Conservation (phyloP, 2,797 vertebrate species). For the Poliocrania exsul region DNA sequence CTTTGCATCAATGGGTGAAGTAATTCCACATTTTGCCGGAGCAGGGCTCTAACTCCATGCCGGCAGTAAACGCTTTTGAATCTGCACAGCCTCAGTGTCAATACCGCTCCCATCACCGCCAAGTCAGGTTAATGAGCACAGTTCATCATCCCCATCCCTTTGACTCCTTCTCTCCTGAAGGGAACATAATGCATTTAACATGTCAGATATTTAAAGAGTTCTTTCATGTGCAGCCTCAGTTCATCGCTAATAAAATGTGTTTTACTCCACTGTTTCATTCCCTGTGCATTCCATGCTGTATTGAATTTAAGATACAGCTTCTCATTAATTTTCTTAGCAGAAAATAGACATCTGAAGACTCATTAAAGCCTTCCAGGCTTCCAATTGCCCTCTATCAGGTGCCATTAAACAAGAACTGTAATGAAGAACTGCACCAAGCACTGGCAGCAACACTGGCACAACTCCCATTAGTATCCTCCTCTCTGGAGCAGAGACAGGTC, state of each 20-base stretch:
- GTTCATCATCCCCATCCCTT: conserved; percentile 61
- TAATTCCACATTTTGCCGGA: background rate
- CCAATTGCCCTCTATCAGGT: background rate
- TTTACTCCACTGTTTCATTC: conserved; percentile 56
- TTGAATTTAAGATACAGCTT: conserved; percentile 28
- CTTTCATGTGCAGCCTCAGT: conserved; percentile 55
- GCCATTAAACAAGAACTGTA: background rate
- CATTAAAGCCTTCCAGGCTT: background rate
- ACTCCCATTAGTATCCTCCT: accelerated
- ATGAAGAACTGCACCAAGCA: accelerated
- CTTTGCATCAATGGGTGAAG: background rate
- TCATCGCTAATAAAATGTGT: conserved; percentile 67
- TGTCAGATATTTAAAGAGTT: conserved; percentile 60
- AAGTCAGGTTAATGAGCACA: conserved; percentile 61
- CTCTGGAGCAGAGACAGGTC: background rate
- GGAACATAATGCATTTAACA: conserved; percentile 69
- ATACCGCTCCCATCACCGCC: conserved; percentile 2
- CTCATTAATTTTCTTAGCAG: conserved; percentile 21
- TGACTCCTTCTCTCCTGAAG: conserved; percentile 56
- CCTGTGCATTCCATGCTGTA: background rate
- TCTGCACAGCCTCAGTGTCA: background rate
- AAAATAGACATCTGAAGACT: conserved; percentile 27
- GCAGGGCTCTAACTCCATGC: background rate
- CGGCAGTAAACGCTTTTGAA: background rate
- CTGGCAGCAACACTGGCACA: background rate